Base-by-base conservation (phyloP, 2,113 vertebrate species). In the Tursiops truncatus region DNA sequence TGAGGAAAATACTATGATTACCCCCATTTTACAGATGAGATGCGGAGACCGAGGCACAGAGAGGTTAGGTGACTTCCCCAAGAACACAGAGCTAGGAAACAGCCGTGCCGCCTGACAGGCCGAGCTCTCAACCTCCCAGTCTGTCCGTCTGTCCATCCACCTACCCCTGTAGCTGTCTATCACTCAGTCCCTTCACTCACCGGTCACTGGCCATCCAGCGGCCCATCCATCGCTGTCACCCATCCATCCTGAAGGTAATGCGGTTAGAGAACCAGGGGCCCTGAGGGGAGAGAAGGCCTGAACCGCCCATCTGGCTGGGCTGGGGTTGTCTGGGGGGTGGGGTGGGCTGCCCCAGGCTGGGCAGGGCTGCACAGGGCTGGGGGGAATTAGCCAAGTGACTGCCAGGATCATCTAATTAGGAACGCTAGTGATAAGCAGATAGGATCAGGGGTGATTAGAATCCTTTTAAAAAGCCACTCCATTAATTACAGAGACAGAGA, bases 381-480 rank as follows among this genome's bases (percentile, higher is more conserved):
- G 98, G 98, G 98, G 98, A 99, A 99, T 99, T 99, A 99, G 98
- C 98, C 91, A 96, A 98, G 98, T 97, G 98, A 98, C 98, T 98
- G 98, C 98, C 98, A 98, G 98, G 98, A 99, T 99, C 99, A 99
- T 99, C 99, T 99, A 99, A 99, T 99, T 99, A 99, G 98, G 98
- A 98, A 98, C 98, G 97, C 99, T 98, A 98, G 99, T 99, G 99
- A 99, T 99, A 99, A 99, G 98, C 98, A 99, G 99, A 99, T 99
- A 99, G 98, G 98, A 99, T 99, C 98, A 97, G 98, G 98, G 98
- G 98, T 99, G 99, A 99, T 99, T 99, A 99, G 99, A 98, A 99
- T 99, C 99, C 99, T 99, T 99, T 99, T 99, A 98, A 99, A 99
- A 99, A 99, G 98, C 98, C 98, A 99, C 99, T 99, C 99, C 99